Evolutionary conservation across 2,113 vertebrate genomes (phyloP).

Genomic region (Xiphorhynchus elegans): DNA sequence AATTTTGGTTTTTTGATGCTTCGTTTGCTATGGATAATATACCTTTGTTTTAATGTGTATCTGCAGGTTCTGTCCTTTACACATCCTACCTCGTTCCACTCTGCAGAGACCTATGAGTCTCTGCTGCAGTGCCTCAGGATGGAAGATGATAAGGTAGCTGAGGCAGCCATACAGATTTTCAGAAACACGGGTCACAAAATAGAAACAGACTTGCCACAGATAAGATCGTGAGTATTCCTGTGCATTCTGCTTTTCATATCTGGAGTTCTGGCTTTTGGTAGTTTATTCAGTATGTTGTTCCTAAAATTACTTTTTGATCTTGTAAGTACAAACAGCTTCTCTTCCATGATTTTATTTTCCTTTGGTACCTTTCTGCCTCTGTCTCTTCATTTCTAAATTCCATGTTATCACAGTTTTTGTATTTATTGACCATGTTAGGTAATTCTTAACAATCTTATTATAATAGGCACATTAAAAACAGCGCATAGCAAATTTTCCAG

Average conservation of each 20-base stretch:
- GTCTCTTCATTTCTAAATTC: neutral
- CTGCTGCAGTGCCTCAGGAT: conserved; percentile 98
- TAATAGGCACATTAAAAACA: neutral
- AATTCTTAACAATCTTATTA: neutral
- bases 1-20: neutral
- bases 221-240: conserved; percentile 89
- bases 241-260: neutral
- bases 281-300: neutral
- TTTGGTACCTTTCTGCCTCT: neutral
- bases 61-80: conserved; percentile 96
- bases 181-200: conserved; percentile 99
- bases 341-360: neutral
- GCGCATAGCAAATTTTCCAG: neutral
- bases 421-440: neutral
- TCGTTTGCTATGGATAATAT: neutral
- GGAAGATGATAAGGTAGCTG: conserved; percentile 99
- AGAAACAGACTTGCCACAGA: conserved; percentile 95
- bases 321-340: neutral
- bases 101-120: conserved; percentile 97
- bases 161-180: conserved; percentile 99
- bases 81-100: conserved; percentile 98
- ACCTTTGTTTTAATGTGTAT: conserved; percentile 3
- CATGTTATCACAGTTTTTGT: neutral
- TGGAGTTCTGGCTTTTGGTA: neutral
- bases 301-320: neutral